Percentiles rank a stretch among this genome's conserved stretches.
Evolutionary conservation across 2,888 invertebrate species (phyloP).

Genomic region (Diabrotica balteata): DNA sequence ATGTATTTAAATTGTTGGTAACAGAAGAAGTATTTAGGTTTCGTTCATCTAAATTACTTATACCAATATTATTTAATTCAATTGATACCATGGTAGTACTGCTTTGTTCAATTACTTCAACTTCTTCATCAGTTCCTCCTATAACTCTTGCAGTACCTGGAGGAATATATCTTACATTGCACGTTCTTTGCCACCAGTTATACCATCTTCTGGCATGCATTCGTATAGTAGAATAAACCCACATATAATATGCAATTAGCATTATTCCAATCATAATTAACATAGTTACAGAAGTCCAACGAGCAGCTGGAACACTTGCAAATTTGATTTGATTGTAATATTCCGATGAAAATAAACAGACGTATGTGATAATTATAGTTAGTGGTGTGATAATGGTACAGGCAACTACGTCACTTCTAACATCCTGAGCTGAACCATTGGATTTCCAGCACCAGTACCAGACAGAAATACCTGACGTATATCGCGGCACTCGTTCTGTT

Average conservation of each 20-base stretch:
- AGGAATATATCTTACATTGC: conserved; percentile 58
- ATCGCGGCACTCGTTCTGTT: conserved; percentile 70
- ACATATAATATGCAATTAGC: conserved; percentile 63
- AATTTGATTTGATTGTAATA: conserved; percentile 62
- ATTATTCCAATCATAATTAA: conserved; percentile 62
- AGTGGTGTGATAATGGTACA: conserved; percentile 67
- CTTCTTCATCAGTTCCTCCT: not conserved
- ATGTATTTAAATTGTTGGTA: no score
- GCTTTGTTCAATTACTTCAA: not conserved
- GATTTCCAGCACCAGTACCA: conserved; percentile 66
- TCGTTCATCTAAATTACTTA: conserved; percentile 1
- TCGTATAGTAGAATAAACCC: conserved; percentile 62
- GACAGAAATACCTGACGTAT: conserved; percentile 65
- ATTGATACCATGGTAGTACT: not conserved
- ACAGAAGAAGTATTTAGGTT: not conserved
- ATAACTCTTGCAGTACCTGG: conserved; percentile 15
- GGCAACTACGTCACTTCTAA: conserved; percentile 64
- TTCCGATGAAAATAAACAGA: conserved; percentile 63
- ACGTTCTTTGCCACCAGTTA: conserved; percentile 65
- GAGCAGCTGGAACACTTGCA: conserved; percentile 60
- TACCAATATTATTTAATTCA: not conserved
- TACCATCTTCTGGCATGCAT: conserved; percentile 64
- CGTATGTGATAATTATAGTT: conserved; percentile 63
- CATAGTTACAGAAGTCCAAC: conserved; percentile 62
- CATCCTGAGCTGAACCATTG: conserved; percentile 52